Percentiles rank a stretch among this genome's conserved stretches.
phyloP scores from a whole-genome alignment of 2,888 invertebrate species.

The Luperina testacea region DNA sequence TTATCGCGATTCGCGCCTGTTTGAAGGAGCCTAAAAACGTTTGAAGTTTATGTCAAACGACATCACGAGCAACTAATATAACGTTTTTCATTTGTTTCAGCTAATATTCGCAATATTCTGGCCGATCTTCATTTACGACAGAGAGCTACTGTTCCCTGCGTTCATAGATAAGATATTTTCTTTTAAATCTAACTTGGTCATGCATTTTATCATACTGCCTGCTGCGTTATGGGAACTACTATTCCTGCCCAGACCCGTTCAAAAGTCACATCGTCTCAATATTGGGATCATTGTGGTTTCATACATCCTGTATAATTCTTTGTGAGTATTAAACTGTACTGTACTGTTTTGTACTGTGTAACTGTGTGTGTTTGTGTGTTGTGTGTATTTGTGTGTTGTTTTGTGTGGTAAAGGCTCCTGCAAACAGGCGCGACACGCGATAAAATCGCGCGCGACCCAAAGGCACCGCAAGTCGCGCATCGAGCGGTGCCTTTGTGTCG shows the following conservation, averaged over 20 bases:
- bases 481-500: no score
- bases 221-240: conserved; percentile 73
- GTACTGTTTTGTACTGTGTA: no score
- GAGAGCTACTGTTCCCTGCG: conserved; percentile 72
- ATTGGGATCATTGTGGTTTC: conserved; percentile 46
- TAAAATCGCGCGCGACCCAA: no score
- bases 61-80: background rate
- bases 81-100: conserved; percentile 68
- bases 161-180: conserved; percentile 77
- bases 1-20: no score
- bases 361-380: no score
- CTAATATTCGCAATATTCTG: conserved; percentile 75
- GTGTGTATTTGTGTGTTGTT: no score
- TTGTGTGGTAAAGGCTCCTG: no score
- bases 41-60: no score
- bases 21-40: no score
- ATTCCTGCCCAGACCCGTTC: conserved; percentile 65
- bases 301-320: conserved; percentile 58
- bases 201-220: conserved; percentile 73
- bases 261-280: conserved; percentile 65
- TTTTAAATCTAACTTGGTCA: conserved; percentile 70
- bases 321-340: conserved; percentile 74
- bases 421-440: no score
- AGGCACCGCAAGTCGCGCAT: no score
- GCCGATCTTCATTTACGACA: conserved; percentile 74